Evolutionary conservation across 2,797 vertebrate genomes (phyloP).

Genomic region (Ptychobarbus kaznakovi): DNA sequence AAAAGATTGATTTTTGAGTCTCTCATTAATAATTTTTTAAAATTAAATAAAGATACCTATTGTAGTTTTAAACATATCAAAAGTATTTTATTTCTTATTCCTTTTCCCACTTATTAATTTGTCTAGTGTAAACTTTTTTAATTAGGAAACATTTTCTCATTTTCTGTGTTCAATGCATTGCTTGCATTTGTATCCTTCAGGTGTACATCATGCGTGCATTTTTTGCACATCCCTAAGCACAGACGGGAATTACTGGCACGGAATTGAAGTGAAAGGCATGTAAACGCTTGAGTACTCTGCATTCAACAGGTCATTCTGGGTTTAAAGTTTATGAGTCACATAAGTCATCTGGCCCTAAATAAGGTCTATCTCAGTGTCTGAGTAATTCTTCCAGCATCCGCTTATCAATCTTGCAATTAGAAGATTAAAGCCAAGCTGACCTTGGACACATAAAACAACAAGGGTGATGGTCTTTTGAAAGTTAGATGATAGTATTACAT

Average conservation of each 20-base stretch:
- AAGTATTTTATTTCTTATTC: no score
- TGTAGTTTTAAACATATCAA: no score
- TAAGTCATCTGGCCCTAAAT: slow-evolving; percentile 82
- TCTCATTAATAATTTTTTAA: no score
- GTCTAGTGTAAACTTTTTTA: no score
- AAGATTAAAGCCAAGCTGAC: slow-evolving; percentile 76
- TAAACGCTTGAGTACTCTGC: slow-evolving; percentile 78
- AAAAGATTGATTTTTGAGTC: no score
- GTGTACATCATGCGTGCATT: background rate
- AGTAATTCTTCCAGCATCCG: slow-evolving; percentile 79
- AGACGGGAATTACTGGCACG: background rate
- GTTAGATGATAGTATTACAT: slow-evolving; percentile 78
- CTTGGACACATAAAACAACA: slow-evolving; percentile 80
- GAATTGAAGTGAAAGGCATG: slow-evolving; percentile 62
- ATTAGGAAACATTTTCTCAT: no score
- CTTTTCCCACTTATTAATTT: no score
- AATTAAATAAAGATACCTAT: no score
- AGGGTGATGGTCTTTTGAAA: slow-evolving; percentile 78
- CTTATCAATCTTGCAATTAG: slow-evolving; percentile 75
- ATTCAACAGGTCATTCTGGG: slow-evolving; percentile 79
- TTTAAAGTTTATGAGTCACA: slow-evolving; percentile 82
- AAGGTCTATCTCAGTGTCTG: slow-evolving; percentile 77
- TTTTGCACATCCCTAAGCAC: background rate
- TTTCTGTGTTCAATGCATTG: background rate
- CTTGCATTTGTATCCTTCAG: slow-evolving; percentile 10